Evolutionary conservation across 1,140 invertebrate species (phyloP).

Genomic region (Heterodera carotae): DNA sequence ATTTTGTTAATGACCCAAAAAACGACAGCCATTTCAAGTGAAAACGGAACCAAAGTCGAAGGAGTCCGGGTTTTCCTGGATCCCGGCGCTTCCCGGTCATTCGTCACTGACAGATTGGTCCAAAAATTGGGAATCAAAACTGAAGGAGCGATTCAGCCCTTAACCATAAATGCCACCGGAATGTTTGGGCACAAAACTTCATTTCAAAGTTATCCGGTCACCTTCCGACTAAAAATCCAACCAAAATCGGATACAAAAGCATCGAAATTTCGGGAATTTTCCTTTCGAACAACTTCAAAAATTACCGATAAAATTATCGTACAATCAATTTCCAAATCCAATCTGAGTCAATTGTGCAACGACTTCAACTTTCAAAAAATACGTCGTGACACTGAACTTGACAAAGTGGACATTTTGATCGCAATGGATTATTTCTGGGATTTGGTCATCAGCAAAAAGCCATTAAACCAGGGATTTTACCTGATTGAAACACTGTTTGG

Average conservation of each 20-base stretch:
- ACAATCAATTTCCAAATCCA: neutral
- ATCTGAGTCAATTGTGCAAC: neutral
- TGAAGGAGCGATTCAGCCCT: neutral
- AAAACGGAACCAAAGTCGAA: neutral
- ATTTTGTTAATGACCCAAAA: too few species aligned
- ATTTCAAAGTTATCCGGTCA: neutral
- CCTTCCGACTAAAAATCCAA: neutral
- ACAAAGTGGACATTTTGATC: neutral
- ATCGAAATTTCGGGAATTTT: conserved; percentile 15
- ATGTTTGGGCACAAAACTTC: conserved; percentile 7
- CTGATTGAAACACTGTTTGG: conserved; percentile 3
- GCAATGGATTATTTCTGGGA: conserved; percentile 10
- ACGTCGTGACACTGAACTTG: neutral
- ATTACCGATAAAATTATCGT: neutral
- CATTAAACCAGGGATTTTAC: neutral
- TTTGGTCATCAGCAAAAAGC: neutral
- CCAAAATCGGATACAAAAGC: neutral
- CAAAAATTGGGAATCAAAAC: neutral
- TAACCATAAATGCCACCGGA: neutral
- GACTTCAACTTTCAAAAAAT: neutral
- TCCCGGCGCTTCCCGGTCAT: neutral
- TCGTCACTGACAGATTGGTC: neutral
- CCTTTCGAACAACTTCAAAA: neutral
- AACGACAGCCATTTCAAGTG: too few species aligned
- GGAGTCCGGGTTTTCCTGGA: neutral